phyloP scores from a whole-genome alignment of 1,140 invertebrate species.

The Brachionus koreanus region DNA sequence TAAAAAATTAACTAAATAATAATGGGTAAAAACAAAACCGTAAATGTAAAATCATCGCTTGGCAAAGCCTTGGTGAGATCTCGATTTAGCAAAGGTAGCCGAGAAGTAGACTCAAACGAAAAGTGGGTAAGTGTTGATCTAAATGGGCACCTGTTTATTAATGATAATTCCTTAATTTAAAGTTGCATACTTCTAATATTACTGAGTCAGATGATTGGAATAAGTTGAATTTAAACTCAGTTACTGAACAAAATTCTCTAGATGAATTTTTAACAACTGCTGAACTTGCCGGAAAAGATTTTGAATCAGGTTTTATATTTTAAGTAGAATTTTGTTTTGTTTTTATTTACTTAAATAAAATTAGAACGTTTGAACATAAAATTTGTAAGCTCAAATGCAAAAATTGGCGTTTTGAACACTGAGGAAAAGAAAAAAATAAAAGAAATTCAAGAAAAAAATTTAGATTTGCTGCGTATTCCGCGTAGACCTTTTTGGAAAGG shows the following conservation, averaged over 20 bases:
- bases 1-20: neutral
- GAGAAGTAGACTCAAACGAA: neutral
- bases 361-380: conserved; percentile 78
- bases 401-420: conserved; percentile 65
- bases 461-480: conserved; percentile 70
- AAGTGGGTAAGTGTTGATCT: neutral
- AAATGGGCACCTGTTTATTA: neutral
- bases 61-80: conserved; percentile 17
- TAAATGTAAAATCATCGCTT: conserved; percentile 5
- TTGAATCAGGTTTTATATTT: conserved; percentile 62
- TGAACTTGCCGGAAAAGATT: conserved; percentile 85
- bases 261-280: conserved; percentile 92
- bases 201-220: conserved; percentile 85
- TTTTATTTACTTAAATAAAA: conserved; percentile 54
- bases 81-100: neutral
- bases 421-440: conserved; percentile 65
- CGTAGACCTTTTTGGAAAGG: conserved; percentile 76
- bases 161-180: neutral
- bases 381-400: conserved; percentile 66
- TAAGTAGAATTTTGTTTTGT: conserved; percentile 11
- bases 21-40: conserved; percentile 5
- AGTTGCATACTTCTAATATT: conserved; percentile 81
- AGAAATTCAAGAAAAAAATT: conserved; percentile 67
- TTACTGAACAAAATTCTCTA: conserved; percentile 89
- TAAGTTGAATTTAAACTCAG: conserved; percentile 75